Conservation (phyloP, 2,888 invertebrate species). For the Proisotoma minuta region DNA sequence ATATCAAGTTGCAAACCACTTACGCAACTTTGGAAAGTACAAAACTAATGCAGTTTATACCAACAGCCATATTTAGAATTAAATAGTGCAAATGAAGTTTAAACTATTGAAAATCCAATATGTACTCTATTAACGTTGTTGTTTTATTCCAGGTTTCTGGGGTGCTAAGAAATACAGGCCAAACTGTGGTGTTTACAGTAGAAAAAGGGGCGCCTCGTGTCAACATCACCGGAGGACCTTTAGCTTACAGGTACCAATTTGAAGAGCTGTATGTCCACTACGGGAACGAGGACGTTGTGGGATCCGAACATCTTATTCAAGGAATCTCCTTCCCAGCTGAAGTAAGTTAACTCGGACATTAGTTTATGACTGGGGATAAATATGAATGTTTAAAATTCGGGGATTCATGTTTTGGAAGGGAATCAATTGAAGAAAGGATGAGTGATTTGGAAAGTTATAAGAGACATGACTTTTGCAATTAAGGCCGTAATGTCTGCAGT, state of each 20-base stretch:
- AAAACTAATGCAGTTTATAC: too few species aligned
- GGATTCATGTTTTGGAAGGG: constrained; percentile 17
- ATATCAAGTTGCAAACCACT: neutral
- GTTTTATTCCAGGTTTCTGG: constrained; percentile 69
- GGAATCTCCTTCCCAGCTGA: constrained; percentile 95
- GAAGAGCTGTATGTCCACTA: constrained; percentile 95
- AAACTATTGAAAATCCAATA: too few species aligned
- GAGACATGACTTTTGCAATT: neutral
- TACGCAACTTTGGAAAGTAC: neutral
- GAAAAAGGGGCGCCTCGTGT: constrained; percentile 86
- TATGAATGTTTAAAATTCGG: too few species aligned
- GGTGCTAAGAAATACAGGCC: constrained; percentile 85
- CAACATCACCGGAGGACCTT: constrained; percentile 92
- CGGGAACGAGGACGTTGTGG: constrained; percentile 79
- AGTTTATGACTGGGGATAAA: too few species aligned
- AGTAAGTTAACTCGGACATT: too few species aligned
- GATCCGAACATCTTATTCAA: constrained; percentile 94
- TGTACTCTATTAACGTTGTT: constrained; percentile 5
- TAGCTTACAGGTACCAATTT: constrained; percentile 91
- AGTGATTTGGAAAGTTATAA: neutral
- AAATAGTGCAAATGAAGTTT: too few species aligned
- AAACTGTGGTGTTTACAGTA: constrained; percentile 84
- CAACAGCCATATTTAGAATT: too few species aligned
- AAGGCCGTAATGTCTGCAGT: neutral
- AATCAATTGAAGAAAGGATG: constrained; percentile 11